These are phyloP conservation scores for Pelobates fuscus DNA, from an alignment of 2,113 vertebrate species.

Conservation along the genomic window DNA sequence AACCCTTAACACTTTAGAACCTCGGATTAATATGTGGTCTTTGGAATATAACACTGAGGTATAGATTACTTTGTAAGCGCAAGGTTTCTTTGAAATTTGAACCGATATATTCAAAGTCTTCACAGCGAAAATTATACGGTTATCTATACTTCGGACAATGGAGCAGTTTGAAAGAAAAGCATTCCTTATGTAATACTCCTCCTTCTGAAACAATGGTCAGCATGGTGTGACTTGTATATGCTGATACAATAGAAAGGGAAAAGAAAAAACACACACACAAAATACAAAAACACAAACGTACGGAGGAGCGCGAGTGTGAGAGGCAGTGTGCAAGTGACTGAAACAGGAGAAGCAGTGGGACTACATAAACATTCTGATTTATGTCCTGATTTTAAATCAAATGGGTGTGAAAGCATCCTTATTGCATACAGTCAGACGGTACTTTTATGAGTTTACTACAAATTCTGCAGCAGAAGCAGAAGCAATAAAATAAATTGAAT, in stretches of 20 bases:
- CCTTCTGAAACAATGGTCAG: conserved; percentile 33
- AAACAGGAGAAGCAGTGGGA: conserved; percentile 31
- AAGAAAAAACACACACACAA: conserved; percentile 9
- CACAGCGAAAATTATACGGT: conserved; percentile 46
- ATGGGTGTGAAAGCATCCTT: conserved; percentile 39
- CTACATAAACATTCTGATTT: conserved; percentile 37
- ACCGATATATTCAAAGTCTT: conserved; percentile 41
- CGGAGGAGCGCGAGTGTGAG: conserved; percentile 32
- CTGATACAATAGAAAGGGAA: conserved; percentile 21
- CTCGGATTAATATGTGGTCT: conserved; percentile 22
- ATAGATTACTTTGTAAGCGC: conserved; percentile 38
- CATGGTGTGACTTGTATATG: conserved; percentile 49
- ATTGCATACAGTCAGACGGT: background rate
- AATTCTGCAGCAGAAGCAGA: background rate
- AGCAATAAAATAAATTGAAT: background rate
- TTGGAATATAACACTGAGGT: conserved; percentile 42
- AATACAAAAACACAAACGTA: conserved; percentile 45
- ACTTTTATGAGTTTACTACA: conserved; percentile 24
- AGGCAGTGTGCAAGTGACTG: conserved; percentile 33
- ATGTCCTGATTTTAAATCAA: conserved; percentile 39
- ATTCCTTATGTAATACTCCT: conserved; percentile 43
- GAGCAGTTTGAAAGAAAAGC: conserved; percentile 26
- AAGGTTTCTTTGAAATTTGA: conserved; percentile 46
- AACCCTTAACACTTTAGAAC: conserved; percentile 13
- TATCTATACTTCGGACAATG: conserved; percentile 43